Evolutionary conservation across 2,888 invertebrate species (phyloP), one percentile per base, ranked within the genome.

Genomic region (Chymomyza amoena): DNA sequence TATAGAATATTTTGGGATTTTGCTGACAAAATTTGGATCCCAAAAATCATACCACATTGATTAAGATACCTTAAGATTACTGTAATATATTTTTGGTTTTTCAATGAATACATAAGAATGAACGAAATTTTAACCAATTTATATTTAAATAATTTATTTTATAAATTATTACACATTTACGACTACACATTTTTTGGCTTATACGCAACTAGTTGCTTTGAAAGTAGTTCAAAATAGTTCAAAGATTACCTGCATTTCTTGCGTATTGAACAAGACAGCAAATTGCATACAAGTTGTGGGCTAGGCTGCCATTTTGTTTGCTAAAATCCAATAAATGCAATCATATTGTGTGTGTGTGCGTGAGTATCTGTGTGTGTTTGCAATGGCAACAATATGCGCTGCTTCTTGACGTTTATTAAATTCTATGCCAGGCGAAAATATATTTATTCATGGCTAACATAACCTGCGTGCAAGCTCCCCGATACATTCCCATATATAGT

Each of bases 311-410:
- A 25, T 80, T 76, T 56, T 69, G 59, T 73, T 62, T 57, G 63
- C 4, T n/a, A 67, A 70, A 68, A 56, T 61, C 56, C 69, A 74
- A 70, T 70, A 72, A 63, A 73, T 71, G 72, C 69, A 84, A 70
- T 79, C 79, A 13, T 3, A 32, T 6, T 32, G 1, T 32, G 32
- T 9, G 32, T 45, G 39, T 13, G 39, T 9, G 6, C 6, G 39
- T 6, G 4, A 45, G 39, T 45, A 7, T 45, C 1, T 45, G 39
- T 13, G 50, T 59, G 32, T 16, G 52, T 54, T 20, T 39, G 36
- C 13, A 4, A 15, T 18, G 36, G 16, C 15, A 52, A 52, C 52
- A 32, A 16, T 45, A 25, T 9, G 52, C 10, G 32, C 51, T 54
- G 52, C 10, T 45, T 45, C 39, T 45, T 45, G 45, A 50, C 72